Base-by-base conservation (phyloP, 2,797 vertebrate genomes). In the Cynopterus sphinx region DNA sequence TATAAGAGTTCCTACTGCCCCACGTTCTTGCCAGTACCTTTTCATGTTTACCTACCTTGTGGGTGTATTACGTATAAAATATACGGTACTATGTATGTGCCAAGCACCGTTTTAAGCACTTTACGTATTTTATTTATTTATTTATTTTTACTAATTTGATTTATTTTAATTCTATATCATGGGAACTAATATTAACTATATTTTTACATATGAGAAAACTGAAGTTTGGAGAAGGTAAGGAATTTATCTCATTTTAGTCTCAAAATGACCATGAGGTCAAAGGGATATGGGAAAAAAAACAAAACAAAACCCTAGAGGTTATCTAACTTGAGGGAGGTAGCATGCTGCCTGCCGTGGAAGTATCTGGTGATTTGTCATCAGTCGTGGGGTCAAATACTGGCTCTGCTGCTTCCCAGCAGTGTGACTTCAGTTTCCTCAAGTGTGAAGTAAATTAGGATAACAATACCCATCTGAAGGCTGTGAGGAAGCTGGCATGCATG, bases 161-260 rank as follows among this genome's bases (percentile, higher is more conserved):
- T 39, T 87, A 51, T 74, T 84, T 49, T 59, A 67, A 59, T 78
- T 78, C 39, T 70, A 17, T 73, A 33, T 79, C 79, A 81, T 24
- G 41, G 22, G 9, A 75, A 91, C 10, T 53, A 78, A 63, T 82
- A 75, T 63, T 57, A 85, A 51, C 26, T 71, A 5, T n/a, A 59
- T 75, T 92, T 96, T 90, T 90, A 39, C 74, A 71, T 63, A 43
- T 39, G 24, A 91, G 13, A 41, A 92, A 95, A 83, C 65, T 26
- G 3, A 79, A 87, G 33, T 88, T 82, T 70, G 33, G 15, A 85
- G 17, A 77, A 68, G 53, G 59, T 53, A 63, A 49, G 16, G 17
- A 75, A 70, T 93, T 81, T 81, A 59, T 81, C 43, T 96, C 31
- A 41, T 79, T 94, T 92, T 67, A 16, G 46, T 88, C 36, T 95